Evolutionary conservation across 2,113 vertebrate genomes (phyloP).

Genomic region (Phocoena sinus): DNA sequence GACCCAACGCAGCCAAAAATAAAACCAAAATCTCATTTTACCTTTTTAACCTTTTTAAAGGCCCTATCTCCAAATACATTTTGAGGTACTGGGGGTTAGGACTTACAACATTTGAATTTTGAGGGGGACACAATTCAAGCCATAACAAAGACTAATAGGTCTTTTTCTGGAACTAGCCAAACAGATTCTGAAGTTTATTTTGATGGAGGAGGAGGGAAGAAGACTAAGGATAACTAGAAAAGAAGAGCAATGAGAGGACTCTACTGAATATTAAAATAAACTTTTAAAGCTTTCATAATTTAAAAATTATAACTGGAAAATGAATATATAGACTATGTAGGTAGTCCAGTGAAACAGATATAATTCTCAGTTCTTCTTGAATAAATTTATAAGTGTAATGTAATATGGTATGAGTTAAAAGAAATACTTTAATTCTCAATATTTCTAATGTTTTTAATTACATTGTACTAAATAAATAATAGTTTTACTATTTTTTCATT

Average conservation of each 20-base stretch:
- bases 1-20: too few species aligned
- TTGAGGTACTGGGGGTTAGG: neutral
- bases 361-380: neutral
- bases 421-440: neutral
- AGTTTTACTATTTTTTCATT: neutral
- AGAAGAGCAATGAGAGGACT: neutral
- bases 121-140: neutral
- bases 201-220: neutral
- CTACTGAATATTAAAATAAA: neutral
- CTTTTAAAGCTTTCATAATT: neutral
- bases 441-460: conserved; percentile 14
- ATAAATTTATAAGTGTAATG: neutral
- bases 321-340: neutral
- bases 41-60: neutral
- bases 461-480: neutral
- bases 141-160: neutral
- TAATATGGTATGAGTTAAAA: neutral
- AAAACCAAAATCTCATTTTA: neutral
- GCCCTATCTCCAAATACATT: neutral
- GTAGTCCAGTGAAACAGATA: neutral
- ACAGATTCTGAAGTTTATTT: neutral
- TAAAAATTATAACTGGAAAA: neutral
- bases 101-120: neutral
- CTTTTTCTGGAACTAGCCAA: neutral
- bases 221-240: neutral